These are phyloP conservation scores for Camponotus fellah DNA, from an alignment of 2,888 invertebrate genomes.

Conservation along the genomic window DNA sequence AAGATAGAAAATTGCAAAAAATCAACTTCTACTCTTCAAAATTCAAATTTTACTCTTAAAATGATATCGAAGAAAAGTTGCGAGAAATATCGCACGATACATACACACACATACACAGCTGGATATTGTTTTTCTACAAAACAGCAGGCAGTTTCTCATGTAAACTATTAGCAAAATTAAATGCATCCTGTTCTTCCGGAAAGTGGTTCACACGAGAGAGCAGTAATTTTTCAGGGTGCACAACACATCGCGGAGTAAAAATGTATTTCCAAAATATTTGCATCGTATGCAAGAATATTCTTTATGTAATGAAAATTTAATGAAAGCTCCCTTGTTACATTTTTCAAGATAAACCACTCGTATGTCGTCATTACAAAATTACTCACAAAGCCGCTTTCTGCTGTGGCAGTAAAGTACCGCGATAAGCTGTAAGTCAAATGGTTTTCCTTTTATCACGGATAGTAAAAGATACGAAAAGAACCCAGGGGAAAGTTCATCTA, in stretches of 20 bases:
- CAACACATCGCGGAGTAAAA: background rate
- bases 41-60: background rate
- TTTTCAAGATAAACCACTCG: conserved; percentile 39
- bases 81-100: background rate
- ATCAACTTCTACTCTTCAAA: too few relatives aligned
- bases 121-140: background rate
- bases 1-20: background rate
- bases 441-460: conserved; percentile 67
- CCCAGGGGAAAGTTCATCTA: conserved; percentile 62
- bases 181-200: background rate
- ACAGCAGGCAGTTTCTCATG: background rate
- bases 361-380: conserved; percentile 57
- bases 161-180: conserved; percentile 27
- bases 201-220: background rate
- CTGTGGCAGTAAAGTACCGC: conserved; percentile 21
- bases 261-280: conserved; percentile 7
- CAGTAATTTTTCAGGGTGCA: conserved; percentile 11
- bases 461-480: conserved; percentile 54
- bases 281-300: background rate
- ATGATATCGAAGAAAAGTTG: background rate
- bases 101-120: too few relatives aligned
- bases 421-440: conserved; percentile 71
- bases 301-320: background rate
- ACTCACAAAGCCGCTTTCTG: conserved; percentile 46
- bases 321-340: background rate